Evolutionary conservation across 2,888 invertebrate species (phyloP).

Genomic region (Abscondita cerata): DNA sequence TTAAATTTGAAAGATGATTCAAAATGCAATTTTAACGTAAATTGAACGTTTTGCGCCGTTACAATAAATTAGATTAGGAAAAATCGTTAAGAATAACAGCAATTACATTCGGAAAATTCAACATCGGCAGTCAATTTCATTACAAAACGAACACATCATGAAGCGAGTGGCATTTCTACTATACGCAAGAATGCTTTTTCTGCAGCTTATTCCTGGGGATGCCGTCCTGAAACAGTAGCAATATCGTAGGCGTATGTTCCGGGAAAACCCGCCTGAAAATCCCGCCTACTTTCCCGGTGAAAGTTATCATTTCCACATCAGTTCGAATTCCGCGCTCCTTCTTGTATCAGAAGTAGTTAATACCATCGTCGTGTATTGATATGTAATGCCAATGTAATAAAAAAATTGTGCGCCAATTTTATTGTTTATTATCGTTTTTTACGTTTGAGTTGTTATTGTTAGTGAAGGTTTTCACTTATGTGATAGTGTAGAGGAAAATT

Average conservation of each 20-base stretch:
- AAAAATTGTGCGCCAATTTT: slow-evolving; percentile 23
- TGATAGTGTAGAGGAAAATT: slow-evolving; percentile 30
- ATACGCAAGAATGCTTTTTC: slow-evolving; percentile 26
- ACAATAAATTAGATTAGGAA: slow-evolving; percentile 18
- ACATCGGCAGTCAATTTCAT: slow-evolving; percentile 24
- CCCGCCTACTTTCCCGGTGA: slow-evolving; percentile 44
- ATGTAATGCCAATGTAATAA: slow-evolving; percentile 35
- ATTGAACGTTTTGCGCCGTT: background rate
- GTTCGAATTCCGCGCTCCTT: slow-evolving; percentile 30
- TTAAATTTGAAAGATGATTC: too few relatives aligned
- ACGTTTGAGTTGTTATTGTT: slow-evolving; percentile 27
- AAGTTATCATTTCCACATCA: slow-evolving; percentile 35
- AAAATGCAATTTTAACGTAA: too few relatives aligned
- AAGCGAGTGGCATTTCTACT: slow-evolving; percentile 21
- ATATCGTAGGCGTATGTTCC: slow-evolving; percentile 35
- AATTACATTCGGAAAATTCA: slow-evolving; percentile 32
- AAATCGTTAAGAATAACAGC: slow-evolving; percentile 29
- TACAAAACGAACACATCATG: slow-evolving; percentile 14
- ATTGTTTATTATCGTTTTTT: slow-evolving; percentile 32
- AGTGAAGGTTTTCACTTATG: slow-evolving; percentile 27
- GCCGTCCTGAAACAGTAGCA: slow-evolving; percentile 35
- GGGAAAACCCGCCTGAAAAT: slow-evolving; percentile 38
- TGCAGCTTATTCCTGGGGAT: slow-evolving; percentile 30
- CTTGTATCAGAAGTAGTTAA: slow-evolving; percentile 27
- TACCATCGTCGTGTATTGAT: slow-evolving; percentile 24